These are phyloP conservation scores for Drosophila antonietae DNA, from an alignment of 2,888 invertebrate genomes.

Conservation along the genomic window DNA sequence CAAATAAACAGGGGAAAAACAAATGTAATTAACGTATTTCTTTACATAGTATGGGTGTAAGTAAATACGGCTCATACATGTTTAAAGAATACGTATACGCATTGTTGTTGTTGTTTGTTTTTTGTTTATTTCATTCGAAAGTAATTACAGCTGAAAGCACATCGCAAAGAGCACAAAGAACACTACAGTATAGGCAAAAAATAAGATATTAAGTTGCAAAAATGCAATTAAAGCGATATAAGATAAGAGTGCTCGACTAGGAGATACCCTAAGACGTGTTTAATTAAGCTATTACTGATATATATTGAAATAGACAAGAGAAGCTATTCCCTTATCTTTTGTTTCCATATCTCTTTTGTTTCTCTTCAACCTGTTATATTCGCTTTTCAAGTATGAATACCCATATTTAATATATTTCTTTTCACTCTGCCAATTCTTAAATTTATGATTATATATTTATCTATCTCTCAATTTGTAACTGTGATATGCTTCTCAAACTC, in stretches of 20 bases:
- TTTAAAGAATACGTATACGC: not conserved
- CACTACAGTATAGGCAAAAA: not conserved
- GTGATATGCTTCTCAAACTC: not conserved
- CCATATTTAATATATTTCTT: not conserved
- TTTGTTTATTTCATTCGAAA: conserved; percentile 6
- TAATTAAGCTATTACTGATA: not conserved
- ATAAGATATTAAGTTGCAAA: conserved; percentile 12
- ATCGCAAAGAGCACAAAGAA: conserved; percentile 10
- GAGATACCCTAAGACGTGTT: not conserved
- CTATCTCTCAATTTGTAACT: no score
- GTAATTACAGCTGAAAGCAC: conserved; percentile 30
- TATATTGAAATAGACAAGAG: no score
- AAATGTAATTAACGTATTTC: conserved; percentile 52
- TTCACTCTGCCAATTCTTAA: not conserved
- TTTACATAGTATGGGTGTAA: conserved; percentile 1
- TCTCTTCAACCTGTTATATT: no score
- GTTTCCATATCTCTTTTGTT: not conserved
- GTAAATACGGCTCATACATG: not conserved
- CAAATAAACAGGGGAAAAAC: conserved; percentile 20
- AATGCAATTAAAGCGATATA: not conserved
- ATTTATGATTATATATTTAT: not conserved
- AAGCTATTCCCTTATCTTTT: no score
- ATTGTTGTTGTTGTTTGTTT: not conserved
- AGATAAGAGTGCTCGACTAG: not conserved
- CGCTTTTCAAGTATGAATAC: not conserved